phyloP scores from a whole-genome alignment of 2,113 vertebrate species.

The Tupaia chinensis region DNA sequence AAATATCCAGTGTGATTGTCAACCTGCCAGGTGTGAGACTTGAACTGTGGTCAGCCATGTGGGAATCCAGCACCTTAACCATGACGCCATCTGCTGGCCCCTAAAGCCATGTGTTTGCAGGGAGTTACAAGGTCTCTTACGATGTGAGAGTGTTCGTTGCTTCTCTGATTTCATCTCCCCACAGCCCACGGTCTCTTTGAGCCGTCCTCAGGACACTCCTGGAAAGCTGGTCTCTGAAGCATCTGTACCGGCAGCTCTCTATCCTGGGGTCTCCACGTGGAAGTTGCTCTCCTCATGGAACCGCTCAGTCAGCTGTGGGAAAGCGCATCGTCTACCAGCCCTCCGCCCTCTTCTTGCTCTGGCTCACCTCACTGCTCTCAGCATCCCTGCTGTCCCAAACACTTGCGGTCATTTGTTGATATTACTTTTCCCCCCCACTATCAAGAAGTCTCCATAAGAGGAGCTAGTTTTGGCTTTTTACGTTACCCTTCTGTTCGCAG shows the following conservation, averaged over 20 bases:
- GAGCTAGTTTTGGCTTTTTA: neutral
- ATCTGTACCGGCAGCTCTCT: neutral
- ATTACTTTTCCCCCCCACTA: neutral
- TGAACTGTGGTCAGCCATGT: no score
- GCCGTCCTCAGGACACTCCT: neutral
- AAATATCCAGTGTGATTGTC: no score
- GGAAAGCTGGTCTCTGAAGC: neutral
- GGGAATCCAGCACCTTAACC: no score
- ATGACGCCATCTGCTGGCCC: no score
- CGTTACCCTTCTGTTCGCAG: neutral
- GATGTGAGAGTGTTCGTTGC: neutral
- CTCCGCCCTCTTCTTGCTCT: neutral
- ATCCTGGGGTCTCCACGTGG: neutral
- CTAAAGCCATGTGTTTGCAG: neutral
- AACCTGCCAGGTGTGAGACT: no score
- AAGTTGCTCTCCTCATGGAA: neutral
- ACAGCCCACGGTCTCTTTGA: no score
- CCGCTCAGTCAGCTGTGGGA: neutral
- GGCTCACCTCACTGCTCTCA: neutral
- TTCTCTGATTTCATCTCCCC: neutral
- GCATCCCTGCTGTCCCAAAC: neutral
- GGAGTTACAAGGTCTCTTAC: neutral
- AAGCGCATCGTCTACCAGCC: neutral
- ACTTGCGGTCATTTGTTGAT: neutral
- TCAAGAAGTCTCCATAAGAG: neutral